Conservation (phyloP, 2,888 invertebrate genomes). For the Lucinisca nassula region DNA sequence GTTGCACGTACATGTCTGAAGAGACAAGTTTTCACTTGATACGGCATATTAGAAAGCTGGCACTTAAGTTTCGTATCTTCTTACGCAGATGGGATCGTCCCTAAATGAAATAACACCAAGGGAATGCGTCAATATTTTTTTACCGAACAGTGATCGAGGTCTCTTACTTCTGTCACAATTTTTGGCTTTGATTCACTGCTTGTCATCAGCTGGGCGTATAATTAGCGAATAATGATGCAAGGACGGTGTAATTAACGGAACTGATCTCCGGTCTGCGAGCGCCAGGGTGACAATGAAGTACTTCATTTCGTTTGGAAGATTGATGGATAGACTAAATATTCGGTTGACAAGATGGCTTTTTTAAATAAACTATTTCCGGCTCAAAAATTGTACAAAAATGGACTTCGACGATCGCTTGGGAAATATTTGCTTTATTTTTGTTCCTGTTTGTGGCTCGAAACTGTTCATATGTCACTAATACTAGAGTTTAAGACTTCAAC, state of each 20-base stretch:
- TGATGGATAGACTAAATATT: not conserved
- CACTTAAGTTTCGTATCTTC: no score
- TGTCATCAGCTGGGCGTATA: not conserved
- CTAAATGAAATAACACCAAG: not conserved
- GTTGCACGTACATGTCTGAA: no score
- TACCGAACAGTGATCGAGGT: not conserved
- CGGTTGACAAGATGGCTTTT: not conserved
- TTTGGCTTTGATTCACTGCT: not conserved
- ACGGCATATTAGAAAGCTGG: no score
- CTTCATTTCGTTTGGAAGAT: not conserved
- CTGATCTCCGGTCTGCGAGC: not conserved
- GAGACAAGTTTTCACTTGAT: no score
- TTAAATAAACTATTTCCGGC: not conserved
- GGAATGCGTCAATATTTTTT: conserved; percentile 4
- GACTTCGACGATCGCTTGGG: no score
- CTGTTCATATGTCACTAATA: no score
- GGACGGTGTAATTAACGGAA: not conserved
- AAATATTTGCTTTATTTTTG: no score
- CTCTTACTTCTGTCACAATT: not conserved
- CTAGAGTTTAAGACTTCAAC: no score
- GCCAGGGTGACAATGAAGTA: not conserved
- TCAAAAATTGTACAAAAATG: no score
- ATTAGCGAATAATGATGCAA: conserved; percentile 17
- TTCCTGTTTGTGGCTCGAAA: no score
- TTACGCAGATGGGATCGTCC: not conserved